phyloP scores from a whole-genome alignment of 2,113 vertebrate genomes.

The Microcebus ravelobensis region DNA sequence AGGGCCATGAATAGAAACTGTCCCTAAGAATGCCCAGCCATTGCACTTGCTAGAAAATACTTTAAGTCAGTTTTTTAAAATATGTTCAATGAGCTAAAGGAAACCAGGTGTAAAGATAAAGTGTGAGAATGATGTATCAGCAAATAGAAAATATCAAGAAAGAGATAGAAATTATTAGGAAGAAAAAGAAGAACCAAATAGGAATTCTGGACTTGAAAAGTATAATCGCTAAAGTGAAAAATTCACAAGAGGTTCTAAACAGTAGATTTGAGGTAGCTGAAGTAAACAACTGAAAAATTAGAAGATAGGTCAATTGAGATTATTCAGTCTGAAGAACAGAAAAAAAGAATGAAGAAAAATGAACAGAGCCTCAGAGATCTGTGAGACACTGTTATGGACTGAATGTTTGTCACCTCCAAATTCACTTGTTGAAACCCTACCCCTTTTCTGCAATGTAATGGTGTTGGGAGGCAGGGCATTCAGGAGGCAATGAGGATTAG shows the following conservation, averaged over 20 bases:
- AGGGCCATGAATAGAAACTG: neutral
- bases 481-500: neutral
- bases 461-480: neutral
- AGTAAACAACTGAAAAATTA: neutral
- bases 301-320: neutral
- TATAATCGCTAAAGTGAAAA: neutral
- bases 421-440: neutral
- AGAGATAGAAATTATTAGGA: neutral
- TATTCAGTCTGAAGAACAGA: neutral
- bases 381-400: neutral
- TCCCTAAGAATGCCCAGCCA: neutral
- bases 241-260: neutral
- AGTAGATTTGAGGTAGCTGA: neutral
- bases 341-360: neutral
- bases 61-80: neutral
- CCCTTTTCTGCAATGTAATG: neutral
- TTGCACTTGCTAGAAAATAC: neutral
- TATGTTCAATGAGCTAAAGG: neutral
- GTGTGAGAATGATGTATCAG: neutral
- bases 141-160: neutral
- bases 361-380: neutral
- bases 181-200: neutral
- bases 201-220: neutral
- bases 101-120: neutral
- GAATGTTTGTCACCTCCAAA: neutral